Base-by-base conservation (phyloP, 2,888 invertebrate species). In the Agrenia bidenticulata region DNA sequence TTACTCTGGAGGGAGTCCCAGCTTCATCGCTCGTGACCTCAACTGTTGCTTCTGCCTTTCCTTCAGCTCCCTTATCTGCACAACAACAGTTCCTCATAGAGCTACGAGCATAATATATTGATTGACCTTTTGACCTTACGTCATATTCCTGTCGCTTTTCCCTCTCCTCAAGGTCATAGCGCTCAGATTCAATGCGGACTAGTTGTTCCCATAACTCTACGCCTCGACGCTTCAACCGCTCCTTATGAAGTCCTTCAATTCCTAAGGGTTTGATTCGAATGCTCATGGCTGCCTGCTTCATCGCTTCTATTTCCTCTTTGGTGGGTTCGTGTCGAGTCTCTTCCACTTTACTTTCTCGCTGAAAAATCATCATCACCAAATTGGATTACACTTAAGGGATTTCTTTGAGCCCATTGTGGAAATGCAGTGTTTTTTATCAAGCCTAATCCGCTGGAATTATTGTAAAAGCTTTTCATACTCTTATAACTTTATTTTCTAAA, bases 1-100 rank as follows among this genome's bases (percentile, higher is more conserved):
- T 67, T 61, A 67, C 67, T 67, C 67, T 26, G 63, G 63, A 17
- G 50, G 57, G 11, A 67, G 49, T n/a, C 67, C 67, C n/a, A 67
- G 56, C 50, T 67, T 64, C 54, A 67, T 45, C 9, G 67, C 67
- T 51, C 60, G 63, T n/a, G 55, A 56, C 39, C 67, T 56, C 64
- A 67, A 45, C 26, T 67, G 67, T 41, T 67, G 67, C 49, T 61
- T 67, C 41, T 67, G 64, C 19, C 67, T 56, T 17, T 67, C 67
- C 24, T 67, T 67, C 7, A 67, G 54, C 41, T 67, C 67, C 26
- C 61, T 67, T n/a, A 41, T 58, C 67, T 67, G 39, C 15, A 49
- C 4, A 32, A 32, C 4, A 32, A 32, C 11, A 11, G 32, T 11
- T 11, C 32, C 11, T 32, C 5, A 32, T 32, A 32, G 32, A 32